Conservation (phyloP, 2,888 invertebrate genomes). For the Cosmorhoe ocellata region DNA sequence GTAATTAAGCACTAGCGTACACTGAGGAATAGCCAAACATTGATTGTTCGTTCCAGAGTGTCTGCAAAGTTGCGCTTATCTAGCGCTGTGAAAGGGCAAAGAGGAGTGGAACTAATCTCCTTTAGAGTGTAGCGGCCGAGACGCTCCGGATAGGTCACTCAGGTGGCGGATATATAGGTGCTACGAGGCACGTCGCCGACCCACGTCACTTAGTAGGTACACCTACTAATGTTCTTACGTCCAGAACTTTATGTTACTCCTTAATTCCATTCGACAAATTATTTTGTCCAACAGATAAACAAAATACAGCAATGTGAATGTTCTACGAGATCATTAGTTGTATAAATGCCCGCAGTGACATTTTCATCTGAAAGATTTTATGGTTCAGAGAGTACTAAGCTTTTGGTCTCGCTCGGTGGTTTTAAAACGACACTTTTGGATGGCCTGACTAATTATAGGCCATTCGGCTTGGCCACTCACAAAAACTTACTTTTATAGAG, state of each 20-base stretch:
- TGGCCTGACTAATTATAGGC: no score
- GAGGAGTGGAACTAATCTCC: slow-evolving; percentile 51
- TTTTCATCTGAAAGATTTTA: no score
- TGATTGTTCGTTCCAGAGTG: slow-evolving; percentile 40
- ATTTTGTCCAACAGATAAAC: no score
- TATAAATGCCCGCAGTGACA: no score
- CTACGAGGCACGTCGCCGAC: slow-evolving; percentile 41
- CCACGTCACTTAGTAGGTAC: slow-evolving; percentile 5
- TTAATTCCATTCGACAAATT: no score
- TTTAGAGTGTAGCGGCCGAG: slow-evolving; percentile 40
- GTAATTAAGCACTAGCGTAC: not conserved
- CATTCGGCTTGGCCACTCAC: no score
- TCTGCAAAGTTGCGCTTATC: slow-evolving; percentile 45
- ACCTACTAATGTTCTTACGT: not conserved
- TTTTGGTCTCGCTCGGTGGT: no score
- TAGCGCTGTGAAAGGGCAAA: slow-evolving; percentile 50
- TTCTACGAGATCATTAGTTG: no score
- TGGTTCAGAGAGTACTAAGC: no score
- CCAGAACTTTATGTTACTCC: not conserved
- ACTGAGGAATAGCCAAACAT: slow-evolving; percentile 14
- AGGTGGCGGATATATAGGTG: slow-evolving; percentile 40
- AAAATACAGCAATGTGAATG: no score
- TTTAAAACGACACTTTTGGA: no score
- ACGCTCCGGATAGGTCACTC: slow-evolving; percentile 40
- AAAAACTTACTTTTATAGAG: no score